Percentiles rank a stretch among this genome's conserved stretches.
phyloP scores from a whole-genome alignment of 2,113 vertebrate species.

The Turdus rufiventris region DNA sequence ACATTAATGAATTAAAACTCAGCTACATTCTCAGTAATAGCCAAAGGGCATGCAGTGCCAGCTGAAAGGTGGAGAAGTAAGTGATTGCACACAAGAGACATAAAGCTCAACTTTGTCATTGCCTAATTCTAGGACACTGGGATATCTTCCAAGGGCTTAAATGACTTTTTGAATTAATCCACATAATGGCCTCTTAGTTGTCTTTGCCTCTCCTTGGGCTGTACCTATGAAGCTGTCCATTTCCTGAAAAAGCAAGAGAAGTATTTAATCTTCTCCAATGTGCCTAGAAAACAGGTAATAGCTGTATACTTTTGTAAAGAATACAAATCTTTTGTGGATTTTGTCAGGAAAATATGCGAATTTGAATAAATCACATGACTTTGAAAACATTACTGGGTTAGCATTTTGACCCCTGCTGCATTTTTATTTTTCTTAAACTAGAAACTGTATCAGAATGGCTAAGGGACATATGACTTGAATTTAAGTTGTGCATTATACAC shows the following conservation, averaged over 20 bases:
- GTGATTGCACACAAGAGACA: slow-evolving; percentile 18
- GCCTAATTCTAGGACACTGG: slow-evolving; percentile 35
- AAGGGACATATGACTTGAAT: neutral
- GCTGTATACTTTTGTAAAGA: neutral
- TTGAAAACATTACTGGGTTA: neutral
- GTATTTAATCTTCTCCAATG: neutral
- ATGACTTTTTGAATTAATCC: slow-evolving; percentile 47
- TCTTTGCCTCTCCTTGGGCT: slow-evolving; percentile 14
- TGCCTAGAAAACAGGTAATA: neutral
- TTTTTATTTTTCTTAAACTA: neutral
- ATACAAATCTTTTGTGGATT: neutral
- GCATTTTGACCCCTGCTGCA: neutral
- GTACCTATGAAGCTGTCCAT: neutral
- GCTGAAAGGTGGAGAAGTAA: slow-evolving; percentile 34
- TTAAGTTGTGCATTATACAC: neutral
- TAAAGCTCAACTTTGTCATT: slow-evolving; percentile 45
- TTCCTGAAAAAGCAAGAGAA: neutral
- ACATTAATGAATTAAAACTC: slow-evolving; percentile 56
- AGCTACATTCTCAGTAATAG: neutral
- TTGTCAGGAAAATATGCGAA: neutral
- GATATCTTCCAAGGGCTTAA: slow-evolving; percentile 39
- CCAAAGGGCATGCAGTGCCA: neutral
- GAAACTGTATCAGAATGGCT: neutral
- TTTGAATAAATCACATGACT: neutral
- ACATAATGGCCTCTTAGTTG: slow-evolving; percentile 3